phyloP scores from a whole-genome alignment of 2,113 vertebrate species.

The Addax nasomaculatus region DNA sequence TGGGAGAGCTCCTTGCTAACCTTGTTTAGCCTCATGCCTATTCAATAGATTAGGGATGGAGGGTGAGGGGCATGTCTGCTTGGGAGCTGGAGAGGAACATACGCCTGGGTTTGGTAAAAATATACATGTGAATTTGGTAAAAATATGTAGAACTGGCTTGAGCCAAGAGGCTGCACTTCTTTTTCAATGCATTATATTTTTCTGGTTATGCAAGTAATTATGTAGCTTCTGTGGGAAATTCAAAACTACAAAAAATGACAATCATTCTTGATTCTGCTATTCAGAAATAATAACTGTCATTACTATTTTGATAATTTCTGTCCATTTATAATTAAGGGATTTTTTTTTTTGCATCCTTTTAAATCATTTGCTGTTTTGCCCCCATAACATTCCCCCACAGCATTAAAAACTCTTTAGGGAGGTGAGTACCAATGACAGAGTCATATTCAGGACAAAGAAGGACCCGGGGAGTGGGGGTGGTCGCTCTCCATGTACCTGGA shows the following conservation, averaged over 20 bases:
- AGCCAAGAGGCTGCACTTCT: neutral
- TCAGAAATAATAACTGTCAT: slow-evolving; percentile 9
- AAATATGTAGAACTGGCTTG: neutral
- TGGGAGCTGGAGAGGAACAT: neutral
- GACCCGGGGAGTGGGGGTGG: fast-evolving
- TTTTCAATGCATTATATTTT: neutral
- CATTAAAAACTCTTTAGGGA: neutral
- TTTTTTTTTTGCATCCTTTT: neutral
- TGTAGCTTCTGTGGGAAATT: neutral
- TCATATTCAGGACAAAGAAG: neutral
- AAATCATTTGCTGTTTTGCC: neutral
- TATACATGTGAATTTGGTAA: neutral
- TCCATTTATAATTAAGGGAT: neutral
- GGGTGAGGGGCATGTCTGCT: neutral
- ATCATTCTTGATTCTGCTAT: neutral
- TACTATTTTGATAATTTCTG: neutral
- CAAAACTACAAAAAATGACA: neutral
- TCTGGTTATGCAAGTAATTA: neutral
- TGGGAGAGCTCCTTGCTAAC: neutral
- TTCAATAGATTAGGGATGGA: neutral
- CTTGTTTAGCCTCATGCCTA: neutral
- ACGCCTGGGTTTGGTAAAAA: neutral
- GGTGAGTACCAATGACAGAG: neutral
- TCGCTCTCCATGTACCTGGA: fast-evolving
- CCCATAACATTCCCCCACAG: neutral